Conservation (phyloP, 35 echinoderm and acorn worm genomes). For the Strongylocentrotus purpuratus region DNA sequence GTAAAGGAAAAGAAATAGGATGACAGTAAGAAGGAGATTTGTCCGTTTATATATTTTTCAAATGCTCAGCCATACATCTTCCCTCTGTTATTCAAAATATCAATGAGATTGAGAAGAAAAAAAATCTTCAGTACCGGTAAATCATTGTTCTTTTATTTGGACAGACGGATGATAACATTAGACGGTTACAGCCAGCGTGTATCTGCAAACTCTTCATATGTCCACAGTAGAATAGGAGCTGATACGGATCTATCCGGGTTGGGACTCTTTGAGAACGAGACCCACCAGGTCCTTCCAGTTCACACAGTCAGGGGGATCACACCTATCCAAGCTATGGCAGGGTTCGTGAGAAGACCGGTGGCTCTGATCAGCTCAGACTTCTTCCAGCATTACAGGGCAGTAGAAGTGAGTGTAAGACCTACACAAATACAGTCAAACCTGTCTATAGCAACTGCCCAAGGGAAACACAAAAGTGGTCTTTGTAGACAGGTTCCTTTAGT, state of each 20-base stretch:
- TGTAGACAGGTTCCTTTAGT: no score
- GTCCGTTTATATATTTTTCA: no score
- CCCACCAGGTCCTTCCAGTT: background rate
- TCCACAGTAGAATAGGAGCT: background rate
- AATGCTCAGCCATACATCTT: no score
- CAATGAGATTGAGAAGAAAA: no score
- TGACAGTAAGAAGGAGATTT: no score
- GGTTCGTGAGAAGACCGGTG: background rate
- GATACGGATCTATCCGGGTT: background rate
- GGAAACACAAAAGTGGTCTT: no score
- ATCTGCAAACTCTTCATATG: background rate
- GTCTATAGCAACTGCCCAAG: no score
- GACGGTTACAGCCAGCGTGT: constrained; percentile 9
- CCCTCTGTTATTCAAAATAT: no score
- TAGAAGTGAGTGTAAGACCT: background rate
- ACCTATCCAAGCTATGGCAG: constrained; percentile 16
- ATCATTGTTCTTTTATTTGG: background rate
- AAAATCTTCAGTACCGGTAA: background rate
- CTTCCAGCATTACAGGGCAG: background rate
- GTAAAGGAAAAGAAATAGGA: no score
- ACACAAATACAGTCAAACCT: no score
- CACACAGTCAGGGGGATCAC: background rate
- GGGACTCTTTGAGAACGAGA: background rate
- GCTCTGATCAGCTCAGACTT: background rate
- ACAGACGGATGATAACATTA: background rate